phyloP scores from a whole-genome alignment of 1,140 invertebrate genomes.

The Eupeodes corollae region DNA sequence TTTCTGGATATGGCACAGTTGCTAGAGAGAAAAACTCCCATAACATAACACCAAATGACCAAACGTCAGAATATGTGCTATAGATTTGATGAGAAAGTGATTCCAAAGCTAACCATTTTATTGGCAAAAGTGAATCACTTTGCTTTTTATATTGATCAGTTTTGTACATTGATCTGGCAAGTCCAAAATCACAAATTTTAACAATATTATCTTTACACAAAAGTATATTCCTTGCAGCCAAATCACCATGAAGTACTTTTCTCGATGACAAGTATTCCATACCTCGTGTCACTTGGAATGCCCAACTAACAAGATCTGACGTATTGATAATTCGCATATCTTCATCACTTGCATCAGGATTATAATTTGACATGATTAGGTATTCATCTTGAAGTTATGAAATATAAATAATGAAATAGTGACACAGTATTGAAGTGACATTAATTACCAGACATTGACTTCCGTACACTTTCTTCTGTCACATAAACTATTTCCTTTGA shows the following conservation, averaged over 20 bases:
- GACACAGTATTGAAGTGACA: not conserved
- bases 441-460: no score
- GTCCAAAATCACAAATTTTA: constrained; percentile 94
- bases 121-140: constrained; percentile 65
- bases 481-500: no score
- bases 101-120: constrained; percentile 78
- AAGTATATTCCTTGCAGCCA: constrained; percentile 92
- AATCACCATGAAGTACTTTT: constrained; percentile 87
- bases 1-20: constrained; percentile 76
- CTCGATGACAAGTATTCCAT: constrained; percentile 88
- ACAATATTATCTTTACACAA: constrained; percentile 77
- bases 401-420: not conserved
- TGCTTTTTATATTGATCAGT: constrained; percentile 88
- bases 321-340: constrained; percentile 62
- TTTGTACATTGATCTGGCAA: constrained; percentile 88
- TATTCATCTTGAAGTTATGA: constrained; percentile 17
- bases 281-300: constrained; percentile 86
- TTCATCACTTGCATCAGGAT: constrained; percentile 53
- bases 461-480: not conserved
- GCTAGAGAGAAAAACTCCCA: constrained; percentile 92
- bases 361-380: constrained; percentile 49
- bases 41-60: constrained; percentile 85
- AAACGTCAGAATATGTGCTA: constrained; percentile 82
- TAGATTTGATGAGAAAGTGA: constrained; percentile 68
- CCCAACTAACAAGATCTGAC: constrained; percentile 77